Evolutionary conservation across 2,797 vertebrate species (phyloP).

Genomic region (Enoplosus armatus): DNA sequence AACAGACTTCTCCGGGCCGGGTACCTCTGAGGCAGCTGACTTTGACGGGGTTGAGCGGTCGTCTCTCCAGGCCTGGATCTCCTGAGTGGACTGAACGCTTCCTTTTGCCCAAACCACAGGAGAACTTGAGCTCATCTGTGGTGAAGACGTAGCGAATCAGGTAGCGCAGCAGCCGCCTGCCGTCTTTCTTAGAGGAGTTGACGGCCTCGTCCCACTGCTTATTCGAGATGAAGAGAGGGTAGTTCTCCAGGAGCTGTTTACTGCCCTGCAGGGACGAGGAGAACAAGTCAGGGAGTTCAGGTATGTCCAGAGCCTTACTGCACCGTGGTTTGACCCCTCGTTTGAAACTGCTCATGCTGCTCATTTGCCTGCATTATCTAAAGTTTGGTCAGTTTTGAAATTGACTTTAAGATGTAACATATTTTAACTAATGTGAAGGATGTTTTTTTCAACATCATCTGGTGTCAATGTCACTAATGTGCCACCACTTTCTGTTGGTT

Average conservation of each 20-base stretch:
- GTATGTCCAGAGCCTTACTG: neutral
- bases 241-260: conserved; percentile 98
- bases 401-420: neutral
- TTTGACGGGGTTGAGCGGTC: conserved; percentile 98
- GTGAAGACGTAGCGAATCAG: conserved; percentile 99
- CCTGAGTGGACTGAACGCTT: conserved; percentile 98
- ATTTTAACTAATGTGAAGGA: neutral
- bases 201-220: conserved; percentile 99
- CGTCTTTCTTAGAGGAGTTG: conserved; percentile 99
- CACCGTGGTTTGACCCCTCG: too few relatives aligned
- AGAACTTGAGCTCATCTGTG: conserved; percentile 99
- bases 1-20: too few relatives aligned
- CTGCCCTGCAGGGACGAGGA: conserved; percentile 88
- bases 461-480: conserved; percentile 29
- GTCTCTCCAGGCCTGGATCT: conserved; percentile 96
- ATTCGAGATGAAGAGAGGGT: conserved; percentile 98
- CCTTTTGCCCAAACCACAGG: conserved; percentile 98
- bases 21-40: conserved; percentile 99
- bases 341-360: conserved; percentile 19
- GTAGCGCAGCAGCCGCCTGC: conserved; percentile 96
- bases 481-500: neutral
- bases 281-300: neutral
- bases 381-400: neutral
- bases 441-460: neutral
- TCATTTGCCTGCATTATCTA: neutral